Base-by-base conservation (phyloP, 1,140 invertebrate genomes). In the Hycleus cichorii region DNA sequence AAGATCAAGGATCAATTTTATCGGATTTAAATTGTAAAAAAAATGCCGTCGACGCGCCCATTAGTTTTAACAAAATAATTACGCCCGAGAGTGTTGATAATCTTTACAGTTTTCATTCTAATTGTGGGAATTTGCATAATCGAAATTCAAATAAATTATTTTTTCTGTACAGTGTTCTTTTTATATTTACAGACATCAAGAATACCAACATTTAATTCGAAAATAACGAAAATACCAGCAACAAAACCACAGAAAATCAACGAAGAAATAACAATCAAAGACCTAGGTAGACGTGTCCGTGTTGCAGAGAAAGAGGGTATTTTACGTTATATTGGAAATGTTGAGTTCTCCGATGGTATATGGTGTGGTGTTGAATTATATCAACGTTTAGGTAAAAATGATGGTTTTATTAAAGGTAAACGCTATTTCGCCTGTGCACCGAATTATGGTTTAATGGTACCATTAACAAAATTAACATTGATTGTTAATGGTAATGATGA, bases 331-430 rank as follows among this genome's bases (percentile, higher is more conserved):
- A 70, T 83, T 11, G 84, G 84, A 2, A 69, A 69, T 9, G 79
- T 82, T 18, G 72, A 80, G 54, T 81, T 82, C 63, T 77, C 78
- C 4, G 73, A 77, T 39, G 84, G 81, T 8, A 67, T 78, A 4
- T 86, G 83, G 83, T 84, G 82, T 60, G 84, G 84, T 7, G 73
- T 86, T 10, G 83, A 86, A 69, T 66, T 84, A 32, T 75, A 77
- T 53, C 72, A 75, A n/a, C 73, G 77, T n/a, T 66, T 75, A 38
- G 83, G 83, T 9, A 82, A 81, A 63, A 81, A 85, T 73, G 82
- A 85, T 70, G 84, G 84, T 27, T 73, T 74, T 40, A 78, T 85
- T 4, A 75, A 80, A 18, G 83, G 82, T 5, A 69, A 77, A 0
- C 70, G 76, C 7, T 82, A 82, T 66, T 82, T 83, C 64, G 62